These are phyloP conservation scores for Glaucopsyche alexis DNA, from an alignment of 2,888 invertebrate genomes.

Conservation along the genomic window DNA sequence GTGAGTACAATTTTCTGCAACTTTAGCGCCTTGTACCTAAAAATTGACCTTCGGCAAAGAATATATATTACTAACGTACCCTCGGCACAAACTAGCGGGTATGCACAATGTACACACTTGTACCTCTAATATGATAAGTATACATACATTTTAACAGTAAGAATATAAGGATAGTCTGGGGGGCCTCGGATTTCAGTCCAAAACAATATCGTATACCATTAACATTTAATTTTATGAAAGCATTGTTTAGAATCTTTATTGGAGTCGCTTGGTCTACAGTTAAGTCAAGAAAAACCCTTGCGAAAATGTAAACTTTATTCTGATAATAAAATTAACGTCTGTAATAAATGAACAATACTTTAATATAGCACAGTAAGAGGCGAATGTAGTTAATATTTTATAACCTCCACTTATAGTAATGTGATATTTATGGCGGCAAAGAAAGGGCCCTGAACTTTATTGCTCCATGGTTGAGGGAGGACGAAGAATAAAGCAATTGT, in stretches of 20 bases:
- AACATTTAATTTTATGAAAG: background rate
- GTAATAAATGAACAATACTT: constrained; percentile 12
- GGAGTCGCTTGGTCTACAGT: background rate
- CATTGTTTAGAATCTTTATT: background rate
- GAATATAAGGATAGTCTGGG: too few species aligned
- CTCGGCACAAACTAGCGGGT: too few species aligned
- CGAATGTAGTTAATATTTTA: constrained; percentile 67
- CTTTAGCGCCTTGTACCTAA: too few species aligned
- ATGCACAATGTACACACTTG: too few species aligned
- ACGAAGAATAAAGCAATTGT: constrained; percentile 69
- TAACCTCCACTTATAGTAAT: constrained; percentile 68
- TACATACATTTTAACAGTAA: too few species aligned
- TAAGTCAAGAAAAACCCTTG: background rate
- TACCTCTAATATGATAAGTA: too few species aligned
- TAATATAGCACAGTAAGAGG: constrained; percentile 36
- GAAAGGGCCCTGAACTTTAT: constrained; percentile 62
- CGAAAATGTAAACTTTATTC: background rate
- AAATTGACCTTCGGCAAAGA: too few species aligned
- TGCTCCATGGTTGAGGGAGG: constrained; percentile 63
- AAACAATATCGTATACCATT: background rate
- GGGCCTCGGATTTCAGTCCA: too few species aligned
- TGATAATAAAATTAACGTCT: background rate
- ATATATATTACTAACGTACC: too few species aligned
- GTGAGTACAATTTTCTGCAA: too few species aligned
- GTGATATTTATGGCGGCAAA: constrained; percentile 67